Evolutionary conservation across 2,888 invertebrate genomes (phyloP).

Genomic region (Drosophila multiciliata): DNA sequence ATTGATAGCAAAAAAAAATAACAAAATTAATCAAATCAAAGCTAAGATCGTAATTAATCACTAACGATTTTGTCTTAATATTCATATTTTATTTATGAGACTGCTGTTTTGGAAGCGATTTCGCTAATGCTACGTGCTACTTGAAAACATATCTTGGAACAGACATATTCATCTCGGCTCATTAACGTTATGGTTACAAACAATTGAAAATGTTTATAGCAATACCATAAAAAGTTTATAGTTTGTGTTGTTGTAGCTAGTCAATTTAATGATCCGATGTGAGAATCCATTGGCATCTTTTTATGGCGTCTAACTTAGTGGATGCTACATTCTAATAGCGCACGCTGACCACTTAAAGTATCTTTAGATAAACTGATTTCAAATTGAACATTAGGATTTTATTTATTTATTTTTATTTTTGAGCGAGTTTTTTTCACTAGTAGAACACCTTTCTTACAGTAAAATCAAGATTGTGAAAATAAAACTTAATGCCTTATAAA

Average conservation of each 20-base stretch:
- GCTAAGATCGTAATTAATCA: constrained; percentile 32
- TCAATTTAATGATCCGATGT: constrained; percentile 51
- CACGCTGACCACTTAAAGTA: constrained; percentile 32
- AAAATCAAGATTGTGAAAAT: constrained; percentile 12
- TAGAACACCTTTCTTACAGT: neutral
- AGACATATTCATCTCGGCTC: constrained; percentile 27
- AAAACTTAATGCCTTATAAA: constrained; percentile 10
- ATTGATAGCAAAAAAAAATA: neutral
- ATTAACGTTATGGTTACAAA: constrained; percentile 34
- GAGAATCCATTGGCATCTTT: constrained; percentile 52
- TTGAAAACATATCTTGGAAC: constrained; percentile 29
- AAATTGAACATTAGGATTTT: constrained; percentile 13
- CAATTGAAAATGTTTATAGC: constrained; percentile 40
- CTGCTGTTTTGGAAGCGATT: constrained; percentile 2
- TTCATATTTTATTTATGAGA: constrained; percentile 13
- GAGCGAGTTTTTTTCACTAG: neutral
- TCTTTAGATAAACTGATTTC: constrained; percentile 33
- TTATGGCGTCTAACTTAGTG: constrained; percentile 36
- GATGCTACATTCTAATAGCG: constrained; percentile 34
- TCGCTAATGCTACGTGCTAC: constrained; percentile 20
- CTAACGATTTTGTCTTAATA: constrained; percentile 22
- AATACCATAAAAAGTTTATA: constrained; percentile 54
- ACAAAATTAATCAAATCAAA: constrained; percentile 2
- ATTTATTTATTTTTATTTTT: constrained; percentile 5
- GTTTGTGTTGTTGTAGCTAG: constrained; percentile 28